Conservation (phyloP, 2,888 invertebrate genomes). For the Cantharis flavilabris region DNA sequence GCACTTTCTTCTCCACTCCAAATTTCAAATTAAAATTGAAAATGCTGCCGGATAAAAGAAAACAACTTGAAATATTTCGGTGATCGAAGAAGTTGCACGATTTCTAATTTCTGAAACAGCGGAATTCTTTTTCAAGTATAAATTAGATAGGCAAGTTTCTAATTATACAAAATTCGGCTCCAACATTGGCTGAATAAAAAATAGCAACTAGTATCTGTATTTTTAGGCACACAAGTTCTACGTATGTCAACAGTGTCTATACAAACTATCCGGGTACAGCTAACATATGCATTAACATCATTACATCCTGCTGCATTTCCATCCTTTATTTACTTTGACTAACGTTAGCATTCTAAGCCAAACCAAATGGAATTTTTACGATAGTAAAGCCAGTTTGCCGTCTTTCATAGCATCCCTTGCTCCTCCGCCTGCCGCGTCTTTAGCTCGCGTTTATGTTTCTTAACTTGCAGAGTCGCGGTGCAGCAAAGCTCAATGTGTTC, state of each 20-base stretch:
- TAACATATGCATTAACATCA: constrained; percentile 3
- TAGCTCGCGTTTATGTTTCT: constrained; percentile 41
- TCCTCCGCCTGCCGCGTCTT: constrained; percentile 26
- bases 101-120: background rate
- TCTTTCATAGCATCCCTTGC: constrained; percentile 14
- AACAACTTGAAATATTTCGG: background rate
- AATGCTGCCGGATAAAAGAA: background rate
- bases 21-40: background rate
- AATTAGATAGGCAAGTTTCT: background rate
- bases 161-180: background rate
- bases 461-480: constrained; percentile 45
- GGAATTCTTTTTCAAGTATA: background rate
- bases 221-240: constrained; percentile 2
- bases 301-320: constrained; percentile 7
- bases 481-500: constrained; percentile 54
- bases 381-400: constrained; percentile 15
- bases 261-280: background rate
- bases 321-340: constrained; percentile 3
- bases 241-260: constrained; percentile 1
- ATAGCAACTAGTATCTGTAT: background rate
- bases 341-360: constrained; percentile 17
- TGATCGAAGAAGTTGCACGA: background rate
- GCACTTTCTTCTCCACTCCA: background rate
- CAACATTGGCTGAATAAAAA: background rate
- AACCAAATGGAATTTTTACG: constrained; percentile 14